A percentile compares a stretch with the other conserved stretches of the same genome.
Conservation (phyloP, 2,888 invertebrate genomes). For the Eupithecia dodoneata region DNA sequence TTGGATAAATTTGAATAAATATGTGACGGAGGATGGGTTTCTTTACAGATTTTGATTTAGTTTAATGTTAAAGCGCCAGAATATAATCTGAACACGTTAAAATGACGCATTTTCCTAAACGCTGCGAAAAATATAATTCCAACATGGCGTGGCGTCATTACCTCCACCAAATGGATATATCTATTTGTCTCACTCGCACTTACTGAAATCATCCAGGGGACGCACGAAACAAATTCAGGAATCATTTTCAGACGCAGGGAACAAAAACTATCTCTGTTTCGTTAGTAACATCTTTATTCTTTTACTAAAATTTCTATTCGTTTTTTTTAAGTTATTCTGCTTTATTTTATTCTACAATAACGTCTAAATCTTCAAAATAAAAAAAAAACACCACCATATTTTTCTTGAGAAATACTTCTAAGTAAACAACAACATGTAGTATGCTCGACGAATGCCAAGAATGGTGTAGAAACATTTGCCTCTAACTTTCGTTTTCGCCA, state of each 20-base stretch:
- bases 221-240: slow-evolving; percentile 48
- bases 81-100: not conserved
- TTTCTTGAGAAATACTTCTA: slow-evolving; percentile 33
- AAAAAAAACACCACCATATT: slow-evolving; percentile 22
- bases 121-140: slow-evolving; percentile 35
- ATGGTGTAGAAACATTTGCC: slow-evolving; percentile 79
- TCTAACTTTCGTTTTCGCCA: slow-evolving; percentile 82
- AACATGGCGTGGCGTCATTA: slow-evolving; percentile 49
- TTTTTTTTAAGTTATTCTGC: not conserved
- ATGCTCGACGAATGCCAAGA: slow-evolving; percentile 62
- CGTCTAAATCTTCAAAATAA: slow-evolving; percentile 14
- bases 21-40: not conserved
- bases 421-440: slow-evolving; percentile 34
- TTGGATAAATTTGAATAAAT: not conserved
- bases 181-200: slow-evolving; percentile 71
- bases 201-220: slow-evolving; percentile 41
- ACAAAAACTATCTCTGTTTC: slow-evolving; percentile 2
- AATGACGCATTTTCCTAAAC: slow-evolving; percentile 29
- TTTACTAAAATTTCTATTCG: not conserved
- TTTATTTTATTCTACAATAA: slow-evolving; percentile 3
- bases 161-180: slow-evolving; percentile 54
- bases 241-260: slow-evolving; percentile 23
- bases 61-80: not conserved
- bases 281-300: not conserved
- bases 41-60: not conserved